Evolutionary conservation across 1,140 invertebrate genomes (phyloP), one percentile per base, ranked within the genome.

Genomic region (Ostrea edulis): DNA sequence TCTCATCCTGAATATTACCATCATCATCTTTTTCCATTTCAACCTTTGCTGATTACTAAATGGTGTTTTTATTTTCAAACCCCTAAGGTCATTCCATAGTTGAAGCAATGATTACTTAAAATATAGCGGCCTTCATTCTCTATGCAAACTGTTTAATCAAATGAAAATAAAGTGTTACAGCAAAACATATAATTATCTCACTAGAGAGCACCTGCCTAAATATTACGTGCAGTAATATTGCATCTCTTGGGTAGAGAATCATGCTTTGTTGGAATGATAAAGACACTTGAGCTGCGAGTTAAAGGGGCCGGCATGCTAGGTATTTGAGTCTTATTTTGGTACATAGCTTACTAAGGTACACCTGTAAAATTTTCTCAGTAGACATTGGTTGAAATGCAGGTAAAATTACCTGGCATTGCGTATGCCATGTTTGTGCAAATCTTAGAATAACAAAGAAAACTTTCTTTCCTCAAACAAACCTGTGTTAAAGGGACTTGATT

Each of bases 381-480:
- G 68, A 77, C 68, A 77, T 77, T 77, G 68, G 68, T 77, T 12
- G 68, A 77, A 35, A 77, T 77, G 68, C 68, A 77, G 68, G 68
- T 77, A 77, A 35, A 77, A 35, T 77, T 77, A 77, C 68, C 68
- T 77, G 68, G 68, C 68, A 77, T 77, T 77, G 68, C 68, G 68
- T 77, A 77, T 77, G 68, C 68, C 68, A 77, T 77, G 68, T 77
- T 77, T 77, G 68, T 77, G 68, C 68, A 77, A 77, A 77, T 77
- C 68, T 77, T 77, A 35, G 25, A 12, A 35, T 77, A 77, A 77
- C 68, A 77, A 77, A 77, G 68, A 77, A 25, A 77, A 77, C 68
- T 77, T 77, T 77, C 68, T 77, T 77, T 77, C 35, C 29, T 77
- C 29, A 77, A 77, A 77, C 68, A 77, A 29, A 77, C 68, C 68